Conservation (phyloP, 2,888 invertebrate species). For the Monopis laevigella region DNA sequence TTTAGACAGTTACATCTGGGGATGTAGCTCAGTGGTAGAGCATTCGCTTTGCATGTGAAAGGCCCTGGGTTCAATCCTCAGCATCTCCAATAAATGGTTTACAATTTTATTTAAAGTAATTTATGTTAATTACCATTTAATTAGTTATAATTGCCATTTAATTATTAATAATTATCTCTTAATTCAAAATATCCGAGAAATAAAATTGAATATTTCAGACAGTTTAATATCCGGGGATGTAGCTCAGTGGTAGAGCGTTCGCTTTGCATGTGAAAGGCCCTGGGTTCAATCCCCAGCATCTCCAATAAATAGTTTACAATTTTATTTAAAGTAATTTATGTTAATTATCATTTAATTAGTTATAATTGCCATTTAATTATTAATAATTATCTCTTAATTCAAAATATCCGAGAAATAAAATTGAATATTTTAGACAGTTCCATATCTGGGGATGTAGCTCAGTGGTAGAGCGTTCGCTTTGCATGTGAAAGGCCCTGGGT, state of each 20-base stretch:
- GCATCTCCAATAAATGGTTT: no score
- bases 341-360: background rate
- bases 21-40: slow-evolving; percentile 99
- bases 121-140: background rate
- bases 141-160: background rate
- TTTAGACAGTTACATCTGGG: no score
- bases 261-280: slow-evolving; percentile 99
- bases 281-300: slow-evolving; percentile 98
- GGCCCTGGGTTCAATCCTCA: slow-evolving; percentile 97
- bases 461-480: slow-evolving; percentile 99
- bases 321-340: no score
- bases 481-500: slow-evolving; percentile 99
- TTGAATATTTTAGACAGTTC: no score
- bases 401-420: background rate
- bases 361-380: background rate
- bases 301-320: no score
- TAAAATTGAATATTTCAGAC: background rate
- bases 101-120: no score
- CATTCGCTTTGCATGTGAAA: slow-evolving; percentile 99
- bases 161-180: background rate
- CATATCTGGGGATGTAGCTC: slow-evolving; percentile 94
- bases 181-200: background rate
- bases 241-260: slow-evolving; percentile 99
- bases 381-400: background rate
- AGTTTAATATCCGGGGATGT: slow-evolving; percentile 88